These are phyloP conservation scores for Acrossocheilus fasciatus DNA, from an alignment of 2,797 vertebrate genomes.

Conservation along the genomic window DNA sequence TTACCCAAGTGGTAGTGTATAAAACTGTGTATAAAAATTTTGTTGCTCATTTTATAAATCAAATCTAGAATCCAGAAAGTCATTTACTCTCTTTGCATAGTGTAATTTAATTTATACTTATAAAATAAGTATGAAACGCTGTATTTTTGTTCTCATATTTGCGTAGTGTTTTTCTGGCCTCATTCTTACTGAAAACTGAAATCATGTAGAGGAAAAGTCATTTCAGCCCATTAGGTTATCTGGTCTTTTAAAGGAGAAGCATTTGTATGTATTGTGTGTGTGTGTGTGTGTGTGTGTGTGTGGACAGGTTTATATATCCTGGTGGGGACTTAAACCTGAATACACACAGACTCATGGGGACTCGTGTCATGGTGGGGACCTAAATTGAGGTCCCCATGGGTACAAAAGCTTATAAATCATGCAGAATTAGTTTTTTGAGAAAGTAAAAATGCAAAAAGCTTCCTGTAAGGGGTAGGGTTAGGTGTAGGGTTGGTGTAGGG, in stretches of 20 bases:
- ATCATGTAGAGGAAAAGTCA: neutral
- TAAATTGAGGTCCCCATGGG: no score
- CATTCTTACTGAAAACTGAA: neutral
- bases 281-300: neutral
- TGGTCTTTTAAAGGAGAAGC: neutral
- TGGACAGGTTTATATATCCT: no score
- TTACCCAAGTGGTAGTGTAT: neutral
- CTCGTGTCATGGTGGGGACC: no score
- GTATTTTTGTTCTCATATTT: neutral
- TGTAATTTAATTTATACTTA: neutral
- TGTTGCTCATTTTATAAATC: neutral
- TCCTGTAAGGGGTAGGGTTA: no score
- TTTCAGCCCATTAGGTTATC: neutral
- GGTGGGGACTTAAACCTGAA: no score
- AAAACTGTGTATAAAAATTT: neutral
- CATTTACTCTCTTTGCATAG: neutral
- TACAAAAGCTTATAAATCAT: no score
- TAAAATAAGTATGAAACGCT: no score
- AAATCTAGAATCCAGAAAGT: neutral
- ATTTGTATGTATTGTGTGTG: neutral
- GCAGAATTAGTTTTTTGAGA: no score
- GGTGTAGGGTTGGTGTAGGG: no score
- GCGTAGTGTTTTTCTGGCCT: neutral
- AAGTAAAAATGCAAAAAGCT: no score
- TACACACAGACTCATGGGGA: no score